These are phyloP conservation scores for Xylota sylvarum DNA, from an alignment of 2,888 invertebrate genomes.

Conservation along the genomic window DNA sequence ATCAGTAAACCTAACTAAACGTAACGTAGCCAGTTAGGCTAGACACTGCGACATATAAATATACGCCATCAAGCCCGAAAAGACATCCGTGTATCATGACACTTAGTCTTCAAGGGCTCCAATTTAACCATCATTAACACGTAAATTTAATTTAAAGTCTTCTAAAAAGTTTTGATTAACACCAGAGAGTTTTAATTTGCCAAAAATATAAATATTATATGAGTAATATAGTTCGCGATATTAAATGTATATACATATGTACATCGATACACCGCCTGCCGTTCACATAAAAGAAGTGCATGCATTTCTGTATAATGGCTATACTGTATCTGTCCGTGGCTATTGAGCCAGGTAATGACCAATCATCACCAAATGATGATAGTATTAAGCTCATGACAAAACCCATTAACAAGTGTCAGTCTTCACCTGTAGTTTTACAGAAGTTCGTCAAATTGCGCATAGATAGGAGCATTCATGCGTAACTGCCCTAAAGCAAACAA, in stretches of 20 bases:
- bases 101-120: not conserved
- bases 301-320: not conserved
- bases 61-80: not conserved
- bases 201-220: too few relatives aligned
- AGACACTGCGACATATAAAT: not conserved
- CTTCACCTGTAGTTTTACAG: not conserved
- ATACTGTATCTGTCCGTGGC: not conserved
- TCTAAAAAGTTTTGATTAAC: not conserved
- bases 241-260: too few relatives aligned
- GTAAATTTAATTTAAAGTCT: not conserved
- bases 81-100: not conserved
- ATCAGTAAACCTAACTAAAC: too few relatives aligned
- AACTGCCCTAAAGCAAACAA: slow-evolving; percentile 27
- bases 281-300: too few relatives aligned
- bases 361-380: not conserved
- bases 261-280: too few relatives aligned
- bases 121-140: not conserved
- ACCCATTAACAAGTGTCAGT: slow-evolving; percentile 11
- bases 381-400: not conserved
- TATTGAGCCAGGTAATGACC: not conserved
- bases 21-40: too few relatives aligned
- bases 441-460: not conserved
- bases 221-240: not conserved
- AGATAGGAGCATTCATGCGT: slow-evolving; percentile 20
- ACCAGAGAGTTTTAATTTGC: not conserved